These are phyloP conservation scores for Acrobasis consociella DNA, from an alignment of 2,888 invertebrate species.

Conservation along the genomic window DNA sequence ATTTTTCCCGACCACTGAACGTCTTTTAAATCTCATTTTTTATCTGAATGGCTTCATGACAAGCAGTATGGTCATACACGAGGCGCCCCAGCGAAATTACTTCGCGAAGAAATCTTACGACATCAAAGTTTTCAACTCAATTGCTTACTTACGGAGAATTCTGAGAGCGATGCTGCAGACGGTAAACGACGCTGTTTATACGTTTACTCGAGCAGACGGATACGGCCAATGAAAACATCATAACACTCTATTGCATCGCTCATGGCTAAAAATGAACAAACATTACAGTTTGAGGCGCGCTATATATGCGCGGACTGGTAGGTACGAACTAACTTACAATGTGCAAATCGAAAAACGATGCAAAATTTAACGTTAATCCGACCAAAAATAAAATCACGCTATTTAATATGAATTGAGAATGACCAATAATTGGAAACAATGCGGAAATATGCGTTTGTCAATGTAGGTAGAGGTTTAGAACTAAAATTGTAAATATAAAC, in stretches of 20 bases:
- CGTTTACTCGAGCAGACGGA: not conserved
- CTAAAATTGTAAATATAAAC: too few relatives aligned
- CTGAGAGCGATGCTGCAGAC: not conserved
- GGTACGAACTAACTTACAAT: not conserved
- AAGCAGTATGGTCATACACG: not conserved
- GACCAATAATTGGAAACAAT: too few relatives aligned
- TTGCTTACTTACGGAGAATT: not conserved
- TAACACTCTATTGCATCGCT: constrained; percentile 3
- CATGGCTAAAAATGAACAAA: constrained; percentile 5
- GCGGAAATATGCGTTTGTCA: too few relatives aligned
- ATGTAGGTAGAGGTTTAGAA: too few relatives aligned
- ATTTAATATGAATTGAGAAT: too few relatives aligned
- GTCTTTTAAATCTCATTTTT: not conserved
- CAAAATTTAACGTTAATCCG: too few relatives aligned
- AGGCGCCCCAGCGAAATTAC: not conserved
- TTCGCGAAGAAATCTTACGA: constrained; percentile 2
- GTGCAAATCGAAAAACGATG: too few relatives aligned
- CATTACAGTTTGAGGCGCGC: not conserved
- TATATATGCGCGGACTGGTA: not conserved
- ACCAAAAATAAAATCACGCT: too few relatives aligned
- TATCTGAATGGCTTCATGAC: not conserved
- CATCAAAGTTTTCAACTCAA: constrained; percentile 1
- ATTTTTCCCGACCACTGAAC: not conserved
- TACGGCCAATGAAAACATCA: constrained; percentile 18
- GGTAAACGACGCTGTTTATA: not conserved